Evolutionary conservation across 1,140 invertebrate species (phyloP).

Genomic region (Trichonephila clavata): DNA sequence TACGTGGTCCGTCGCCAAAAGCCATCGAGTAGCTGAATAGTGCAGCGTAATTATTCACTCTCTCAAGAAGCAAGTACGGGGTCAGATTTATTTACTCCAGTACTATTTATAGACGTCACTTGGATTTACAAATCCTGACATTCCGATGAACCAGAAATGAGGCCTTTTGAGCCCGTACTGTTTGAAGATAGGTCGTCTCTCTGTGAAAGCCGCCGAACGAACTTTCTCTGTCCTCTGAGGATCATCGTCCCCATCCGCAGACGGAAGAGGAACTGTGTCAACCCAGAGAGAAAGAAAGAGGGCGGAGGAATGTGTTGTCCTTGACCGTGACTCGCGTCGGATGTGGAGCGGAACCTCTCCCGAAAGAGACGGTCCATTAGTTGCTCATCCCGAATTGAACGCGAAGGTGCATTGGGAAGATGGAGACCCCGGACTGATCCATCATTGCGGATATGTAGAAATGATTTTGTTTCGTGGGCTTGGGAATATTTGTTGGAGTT

Average conservation of each 20-base stretch:
- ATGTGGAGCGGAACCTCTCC: background rate
- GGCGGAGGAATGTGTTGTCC: background rate
- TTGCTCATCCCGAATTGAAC: too few relatives aligned
- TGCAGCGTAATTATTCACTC: too few relatives aligned
- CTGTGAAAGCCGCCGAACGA: background rate
- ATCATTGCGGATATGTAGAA: too few relatives aligned
- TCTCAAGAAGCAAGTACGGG: too few relatives aligned
- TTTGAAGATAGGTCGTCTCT: too few relatives aligned
- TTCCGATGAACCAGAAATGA: background rate
- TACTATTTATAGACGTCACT: too few relatives aligned
- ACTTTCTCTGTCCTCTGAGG: background rate
- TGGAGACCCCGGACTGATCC: background rate
- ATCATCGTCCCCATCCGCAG: background rate
- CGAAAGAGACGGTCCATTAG: background rate
- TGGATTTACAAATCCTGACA: too few relatives aligned
- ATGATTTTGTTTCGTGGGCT: too few relatives aligned
- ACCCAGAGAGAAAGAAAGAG: background rate
- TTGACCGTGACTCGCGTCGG: background rate
- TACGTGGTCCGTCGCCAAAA: too few relatives aligned
- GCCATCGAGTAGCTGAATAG: too few relatives aligned
- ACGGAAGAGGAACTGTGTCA: constrained; percentile 30
- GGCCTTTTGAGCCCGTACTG: background rate
- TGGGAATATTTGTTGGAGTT: too few relatives aligned
- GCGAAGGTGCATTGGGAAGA: background rate
- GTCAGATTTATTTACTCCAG: too few relatives aligned